Evolutionary conservation across 2,888 invertebrate genomes (phyloP).

Genomic region (Liopterus haemorrhoidalis): DNA sequence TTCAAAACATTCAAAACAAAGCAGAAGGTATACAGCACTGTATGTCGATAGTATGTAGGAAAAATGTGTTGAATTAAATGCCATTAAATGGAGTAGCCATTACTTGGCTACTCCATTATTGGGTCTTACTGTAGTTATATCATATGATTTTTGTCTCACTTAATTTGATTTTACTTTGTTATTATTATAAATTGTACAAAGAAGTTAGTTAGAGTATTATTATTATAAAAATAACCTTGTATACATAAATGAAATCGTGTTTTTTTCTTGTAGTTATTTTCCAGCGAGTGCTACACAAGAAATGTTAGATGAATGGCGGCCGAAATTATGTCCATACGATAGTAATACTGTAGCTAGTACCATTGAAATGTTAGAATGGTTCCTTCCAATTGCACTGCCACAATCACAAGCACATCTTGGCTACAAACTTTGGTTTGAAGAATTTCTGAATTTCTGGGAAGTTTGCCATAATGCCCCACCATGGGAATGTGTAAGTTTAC

Average conservation of each 20-base stretch:
- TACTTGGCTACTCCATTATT: no score
- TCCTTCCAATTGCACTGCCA: conserved; percentile 68
- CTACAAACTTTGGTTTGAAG: conserved; percentile 72
- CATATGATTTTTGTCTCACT: no score
- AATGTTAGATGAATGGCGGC: conserved; percentile 76
- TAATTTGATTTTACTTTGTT: no score
- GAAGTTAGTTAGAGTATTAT: no score
- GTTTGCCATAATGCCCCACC: conserved; percentile 65
- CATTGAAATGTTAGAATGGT: conserved; percentile 62
- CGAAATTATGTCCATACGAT: conserved; percentile 70
- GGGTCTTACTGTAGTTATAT: no score
- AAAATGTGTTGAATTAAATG: no score
- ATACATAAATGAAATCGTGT: conserved; percentile 26
- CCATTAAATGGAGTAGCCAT: no score
- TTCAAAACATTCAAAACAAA: no score
- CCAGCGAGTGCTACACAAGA: conserved; percentile 71
- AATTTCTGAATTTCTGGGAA: conserved; percentile 73
- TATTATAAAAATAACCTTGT: no score
- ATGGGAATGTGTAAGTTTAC: conserved; percentile 56
- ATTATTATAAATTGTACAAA: no score
- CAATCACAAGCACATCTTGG: conserved; percentile 59
- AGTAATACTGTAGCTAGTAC: conserved; percentile 48
- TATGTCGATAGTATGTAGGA: no score
- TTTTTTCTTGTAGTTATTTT: conserved; percentile 55
- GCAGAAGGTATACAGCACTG: no score